These are phyloP conservation scores for Miniopterus natalensis DNA, from an alignment of 2,113 vertebrate genomes.

Conservation along the genomic window DNA sequence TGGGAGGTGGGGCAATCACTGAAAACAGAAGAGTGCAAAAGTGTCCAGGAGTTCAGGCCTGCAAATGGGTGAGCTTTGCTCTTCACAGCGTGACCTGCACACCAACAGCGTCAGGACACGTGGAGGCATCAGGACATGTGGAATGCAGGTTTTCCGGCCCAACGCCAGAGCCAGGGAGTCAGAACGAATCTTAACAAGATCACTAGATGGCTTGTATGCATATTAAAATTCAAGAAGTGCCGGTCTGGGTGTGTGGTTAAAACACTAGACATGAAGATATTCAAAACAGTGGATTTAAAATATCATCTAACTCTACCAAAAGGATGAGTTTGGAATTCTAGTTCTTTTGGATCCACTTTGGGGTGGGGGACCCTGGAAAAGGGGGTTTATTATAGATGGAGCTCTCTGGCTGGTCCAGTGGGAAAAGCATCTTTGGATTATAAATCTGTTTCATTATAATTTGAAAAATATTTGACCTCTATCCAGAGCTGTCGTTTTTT, in stretches of 20 bases:
- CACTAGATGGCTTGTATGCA: background rate
- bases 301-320: background rate
- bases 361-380: background rate
- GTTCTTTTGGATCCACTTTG: background rate
- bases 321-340: constrained; percentile 7
- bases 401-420: background rate
- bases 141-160: background rate
- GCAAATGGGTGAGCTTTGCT: background rate
- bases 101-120: background rate
- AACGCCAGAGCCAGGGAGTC: background rate
- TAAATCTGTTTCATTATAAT: background rate
- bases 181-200: background rate
- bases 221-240: background rate
- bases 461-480: background rate
- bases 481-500: background rate
- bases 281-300: background rate
- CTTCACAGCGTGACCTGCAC: background rate
- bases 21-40: background rate
- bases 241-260: background rate
- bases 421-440: background rate
- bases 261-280: background rate
- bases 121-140: background rate
- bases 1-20: background rate
- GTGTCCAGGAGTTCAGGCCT: background rate
- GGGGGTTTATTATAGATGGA: background rate